phyloP scores from a whole-genome alignment of 2,113 vertebrate species.

The Gymnarchus niloticus region DNA sequence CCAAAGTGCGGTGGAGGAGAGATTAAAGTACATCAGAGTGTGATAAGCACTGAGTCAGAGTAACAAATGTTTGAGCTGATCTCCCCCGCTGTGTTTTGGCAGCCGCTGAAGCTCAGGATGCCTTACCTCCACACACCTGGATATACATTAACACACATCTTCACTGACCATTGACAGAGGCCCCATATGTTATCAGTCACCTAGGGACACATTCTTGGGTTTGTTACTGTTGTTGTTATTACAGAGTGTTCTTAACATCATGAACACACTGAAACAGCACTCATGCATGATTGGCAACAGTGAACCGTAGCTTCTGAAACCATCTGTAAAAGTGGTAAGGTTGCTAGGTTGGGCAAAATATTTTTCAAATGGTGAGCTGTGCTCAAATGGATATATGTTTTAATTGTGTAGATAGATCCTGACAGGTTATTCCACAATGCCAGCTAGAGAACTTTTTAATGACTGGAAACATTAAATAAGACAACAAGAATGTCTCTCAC shows the following conservation, averaged over 20 bases:
- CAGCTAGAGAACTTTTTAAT: neutral
- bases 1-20: neutral
- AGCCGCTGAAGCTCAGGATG: neutral
- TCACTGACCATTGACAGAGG: too few species aligned
- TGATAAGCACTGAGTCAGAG: neutral
- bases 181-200: too few species aligned
- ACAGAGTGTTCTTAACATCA: neutral
- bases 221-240: neutral
- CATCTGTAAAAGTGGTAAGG: neutral
- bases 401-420: neutral
- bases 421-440: neutral
- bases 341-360: neutral
- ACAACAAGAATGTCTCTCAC: neutral
- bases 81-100: neutral
- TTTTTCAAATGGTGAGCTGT: neutral
- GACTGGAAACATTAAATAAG: neutral
- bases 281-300: neutral
- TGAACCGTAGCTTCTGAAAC: neutral
- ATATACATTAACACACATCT: neutral
- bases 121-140: neutral
- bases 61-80: slow-evolving; percentile 4
- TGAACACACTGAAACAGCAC: neutral
- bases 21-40: slow-evolving; percentile 1
- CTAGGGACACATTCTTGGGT: neutral
- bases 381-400: neutral